These are phyloP conservation scores for Agapornis roseicollis DNA, from an alignment of 2,113 vertebrate species.

Conservation along the genomic window DNA sequence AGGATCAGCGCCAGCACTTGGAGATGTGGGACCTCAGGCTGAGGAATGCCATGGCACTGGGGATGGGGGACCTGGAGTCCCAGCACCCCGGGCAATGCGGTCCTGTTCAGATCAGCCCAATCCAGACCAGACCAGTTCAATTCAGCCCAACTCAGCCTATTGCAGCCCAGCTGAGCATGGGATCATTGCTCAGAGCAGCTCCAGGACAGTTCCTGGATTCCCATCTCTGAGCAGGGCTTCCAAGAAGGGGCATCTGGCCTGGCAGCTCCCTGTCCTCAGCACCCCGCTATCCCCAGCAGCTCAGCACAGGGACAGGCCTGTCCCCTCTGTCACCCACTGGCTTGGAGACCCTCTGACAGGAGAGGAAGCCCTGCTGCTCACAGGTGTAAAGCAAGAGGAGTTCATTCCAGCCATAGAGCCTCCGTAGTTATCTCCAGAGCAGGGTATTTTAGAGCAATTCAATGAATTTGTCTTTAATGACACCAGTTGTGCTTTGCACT, in stretches of 20 bases:
- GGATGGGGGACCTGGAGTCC: not conserved
- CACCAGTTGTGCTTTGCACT: not conserved
- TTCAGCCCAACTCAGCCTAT: not conserved
- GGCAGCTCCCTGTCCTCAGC: not conserved
- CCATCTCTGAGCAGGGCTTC: not conserved
- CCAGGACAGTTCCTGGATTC: not conserved
- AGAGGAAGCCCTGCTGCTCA: accelerated
- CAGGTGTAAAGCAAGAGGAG: not conserved
- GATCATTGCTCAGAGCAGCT: not conserved
- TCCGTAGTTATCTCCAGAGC: not conserved
- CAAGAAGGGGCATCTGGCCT: not conserved
- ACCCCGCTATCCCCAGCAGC: not conserved
- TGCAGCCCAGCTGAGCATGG: not conserved
- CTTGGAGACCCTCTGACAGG: not conserved
- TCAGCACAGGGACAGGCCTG: not conserved
- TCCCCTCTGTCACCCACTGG: not conserved
- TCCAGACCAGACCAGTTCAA: not conserved
- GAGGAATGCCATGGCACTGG: accelerated
- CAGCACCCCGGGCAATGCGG: not conserved
- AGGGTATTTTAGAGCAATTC: not conserved
- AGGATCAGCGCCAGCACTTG: accelerated
- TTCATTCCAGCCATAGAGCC: accelerated
- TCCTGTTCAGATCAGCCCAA: not conserved
- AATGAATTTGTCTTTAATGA: not conserved
- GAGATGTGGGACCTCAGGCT: not conserved